Evolutionary conservation across 2,113 vertebrate genomes (phyloP).

Genomic region (Myiagra hebetior): DNA sequence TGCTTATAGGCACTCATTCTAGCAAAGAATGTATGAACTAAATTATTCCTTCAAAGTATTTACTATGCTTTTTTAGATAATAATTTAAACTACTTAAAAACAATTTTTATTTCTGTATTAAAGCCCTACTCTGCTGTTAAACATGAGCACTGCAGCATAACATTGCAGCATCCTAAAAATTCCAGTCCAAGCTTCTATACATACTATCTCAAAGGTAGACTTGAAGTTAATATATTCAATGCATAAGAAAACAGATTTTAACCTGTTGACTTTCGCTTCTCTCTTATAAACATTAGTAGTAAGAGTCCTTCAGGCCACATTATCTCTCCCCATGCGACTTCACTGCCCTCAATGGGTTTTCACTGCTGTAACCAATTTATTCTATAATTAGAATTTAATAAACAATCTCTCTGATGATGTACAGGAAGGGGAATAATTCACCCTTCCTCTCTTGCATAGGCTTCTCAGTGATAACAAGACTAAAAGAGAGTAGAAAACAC

Average conservation of each 20-base stretch:
- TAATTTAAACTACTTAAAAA: neutral
- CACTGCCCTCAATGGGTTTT: constrained; percentile 2
- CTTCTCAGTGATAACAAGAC: neutral
- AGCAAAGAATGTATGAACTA: neutral
- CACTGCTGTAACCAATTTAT: neutral
- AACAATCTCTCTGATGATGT: constrained; percentile 24
- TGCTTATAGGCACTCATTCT: neutral
- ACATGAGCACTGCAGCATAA: neutral
- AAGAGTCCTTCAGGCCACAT: constrained; percentile 6
- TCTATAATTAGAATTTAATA: constrained; percentile 61
- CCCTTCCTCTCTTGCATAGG: neutral
- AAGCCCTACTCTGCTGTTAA: neutral
- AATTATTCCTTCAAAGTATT: neutral
- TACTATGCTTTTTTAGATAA: neutral
- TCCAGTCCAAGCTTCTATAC: neutral
- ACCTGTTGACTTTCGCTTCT: neutral
- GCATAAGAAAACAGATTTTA: constrained; percentile 9
- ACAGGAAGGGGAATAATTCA: constrained; percentile 18
- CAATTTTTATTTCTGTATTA: neutral
- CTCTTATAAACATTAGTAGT: neutral
- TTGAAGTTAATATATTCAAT: neutral
- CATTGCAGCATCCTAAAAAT: neutral
- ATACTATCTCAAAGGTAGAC: neutral
- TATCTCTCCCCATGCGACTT: neutral
- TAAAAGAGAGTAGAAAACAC: constrained; percentile 1